phyloP scores from a whole-genome alignment of 2,888 invertebrate species.

The Spisula subtruncata region DNA sequence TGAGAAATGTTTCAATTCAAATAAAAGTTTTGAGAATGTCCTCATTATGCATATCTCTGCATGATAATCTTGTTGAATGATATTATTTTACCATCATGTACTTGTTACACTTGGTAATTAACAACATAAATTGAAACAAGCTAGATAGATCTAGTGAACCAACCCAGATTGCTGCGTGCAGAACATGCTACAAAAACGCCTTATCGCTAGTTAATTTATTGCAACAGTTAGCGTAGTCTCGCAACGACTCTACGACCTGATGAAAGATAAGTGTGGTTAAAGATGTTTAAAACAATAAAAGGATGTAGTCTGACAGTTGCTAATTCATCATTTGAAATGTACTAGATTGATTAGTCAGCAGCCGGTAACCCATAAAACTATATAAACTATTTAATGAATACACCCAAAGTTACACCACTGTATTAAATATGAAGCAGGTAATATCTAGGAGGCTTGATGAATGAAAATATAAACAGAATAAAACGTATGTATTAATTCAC shows the following conservation, averaged over 20 bases:
- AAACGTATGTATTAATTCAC: neutral
- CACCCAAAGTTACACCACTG: neutral
- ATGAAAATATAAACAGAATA: neutral
- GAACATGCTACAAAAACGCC: neutral
- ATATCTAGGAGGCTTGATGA: neutral
- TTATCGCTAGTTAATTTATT: neutral
- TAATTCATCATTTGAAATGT: constrained; percentile 41
- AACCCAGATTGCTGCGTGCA: constrained; percentile 1
- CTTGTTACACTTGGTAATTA: constrained; percentile 26
- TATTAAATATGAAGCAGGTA: neutral
- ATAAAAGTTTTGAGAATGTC: neutral
- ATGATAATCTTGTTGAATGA: constrained; percentile 8
- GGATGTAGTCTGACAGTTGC: constrained; percentile 35
- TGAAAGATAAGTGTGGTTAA: constrained; percentile 32
- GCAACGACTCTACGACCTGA: neutral
- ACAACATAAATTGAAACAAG: constrained; percentile 24
- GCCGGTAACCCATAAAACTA: constrained; percentile 17
- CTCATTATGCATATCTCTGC: constrained; percentile 14
- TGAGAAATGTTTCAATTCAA: neutral
- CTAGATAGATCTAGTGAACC: constrained; percentile 3
- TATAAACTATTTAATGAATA: constrained; percentile 32
- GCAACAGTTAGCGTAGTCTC: neutral
- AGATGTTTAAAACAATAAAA: constrained; percentile 40
- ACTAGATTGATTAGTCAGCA: constrained; percentile 37
- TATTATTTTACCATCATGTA: constrained; percentile 15